Conservation (phyloP, 2,888 invertebrate genomes). For the Mylabris sibirica region DNA sequence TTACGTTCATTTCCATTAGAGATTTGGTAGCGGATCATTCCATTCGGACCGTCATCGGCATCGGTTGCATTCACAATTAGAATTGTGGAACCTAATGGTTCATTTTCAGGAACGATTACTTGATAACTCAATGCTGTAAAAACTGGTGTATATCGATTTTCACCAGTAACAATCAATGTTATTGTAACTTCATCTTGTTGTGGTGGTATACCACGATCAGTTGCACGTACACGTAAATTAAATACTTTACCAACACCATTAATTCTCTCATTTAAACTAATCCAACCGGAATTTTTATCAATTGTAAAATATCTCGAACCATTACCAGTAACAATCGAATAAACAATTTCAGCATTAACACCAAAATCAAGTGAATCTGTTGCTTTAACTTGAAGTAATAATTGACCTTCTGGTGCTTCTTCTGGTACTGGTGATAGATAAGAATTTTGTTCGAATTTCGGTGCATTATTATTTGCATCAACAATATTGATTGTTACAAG, state of each 20-base stretch:
- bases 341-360: conserved; percentile 88
- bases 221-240: conserved; percentile 74
- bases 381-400: conserved; percentile 76
- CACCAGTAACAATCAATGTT: conserved; percentile 82
- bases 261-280: conserved; percentile 71
- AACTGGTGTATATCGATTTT: conserved; percentile 80
- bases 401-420: conserved; percentile 74
- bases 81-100: conserved; percentile 84
- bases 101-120: conserved; percentile 91
- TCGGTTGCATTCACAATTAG: conserved; percentile 86
- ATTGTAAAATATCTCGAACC: conserved; percentile 78
- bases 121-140: conserved; percentile 87
- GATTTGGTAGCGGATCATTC: conserved; percentile 84
- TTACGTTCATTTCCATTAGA: conserved; percentile 82
- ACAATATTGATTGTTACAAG: conserved; percentile 87
- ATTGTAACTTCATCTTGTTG: conserved; percentile 79
- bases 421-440: conserved; percentile 85
- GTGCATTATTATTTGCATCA: conserved; percentile 91
- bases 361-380: conserved; percentile 83
- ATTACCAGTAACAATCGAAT: conserved; percentile 77
- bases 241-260: conserved; percentile 71
- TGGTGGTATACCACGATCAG: conserved; percentile 88
- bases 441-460: conserved; percentile 77
- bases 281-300: conserved; percentile 82
- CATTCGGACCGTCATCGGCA: conserved; percentile 87